Conservation (phyloP, 2,113 vertebrate species). For the Sigmodon hispidus region DNA sequence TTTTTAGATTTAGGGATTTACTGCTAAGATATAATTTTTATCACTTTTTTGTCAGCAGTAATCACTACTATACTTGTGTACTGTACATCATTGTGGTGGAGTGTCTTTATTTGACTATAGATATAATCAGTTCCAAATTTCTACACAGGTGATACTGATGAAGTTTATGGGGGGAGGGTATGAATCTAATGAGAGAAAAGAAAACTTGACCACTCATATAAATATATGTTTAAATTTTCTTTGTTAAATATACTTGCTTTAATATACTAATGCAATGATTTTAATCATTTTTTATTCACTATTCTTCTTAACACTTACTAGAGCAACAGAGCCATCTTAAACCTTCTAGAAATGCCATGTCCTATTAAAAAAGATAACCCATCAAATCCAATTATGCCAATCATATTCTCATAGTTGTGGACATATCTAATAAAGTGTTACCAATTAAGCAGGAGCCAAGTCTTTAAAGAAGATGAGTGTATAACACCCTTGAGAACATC, state of each 20-base stretch:
- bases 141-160: not conserved
- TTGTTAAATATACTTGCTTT: not conserved
- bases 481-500: not conserved
- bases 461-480: not conserved
- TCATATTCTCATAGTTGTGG: too few species aligned
- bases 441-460: not conserved
- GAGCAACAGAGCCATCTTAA: not conserved
- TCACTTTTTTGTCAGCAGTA: not conserved
- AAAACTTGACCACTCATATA: not conserved
- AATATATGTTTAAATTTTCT: not conserved
- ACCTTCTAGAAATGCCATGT: not conserved
- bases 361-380: not conserved
- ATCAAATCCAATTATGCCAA: not conserved
- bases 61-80: not conserved
- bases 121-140: not conserved
- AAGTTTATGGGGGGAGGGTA: too few species aligned
- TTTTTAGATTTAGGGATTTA: not conserved
- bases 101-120: not conserved
- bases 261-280: not conserved
- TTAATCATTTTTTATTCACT: not conserved
- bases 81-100: not conserved
- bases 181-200: not conserved
- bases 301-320: not conserved
- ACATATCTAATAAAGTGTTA: not conserved
- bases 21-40: not conserved